phyloP scores from a whole-genome alignment of 1,140 invertebrate genomes.

The Aphidius gifuensis region DNA sequence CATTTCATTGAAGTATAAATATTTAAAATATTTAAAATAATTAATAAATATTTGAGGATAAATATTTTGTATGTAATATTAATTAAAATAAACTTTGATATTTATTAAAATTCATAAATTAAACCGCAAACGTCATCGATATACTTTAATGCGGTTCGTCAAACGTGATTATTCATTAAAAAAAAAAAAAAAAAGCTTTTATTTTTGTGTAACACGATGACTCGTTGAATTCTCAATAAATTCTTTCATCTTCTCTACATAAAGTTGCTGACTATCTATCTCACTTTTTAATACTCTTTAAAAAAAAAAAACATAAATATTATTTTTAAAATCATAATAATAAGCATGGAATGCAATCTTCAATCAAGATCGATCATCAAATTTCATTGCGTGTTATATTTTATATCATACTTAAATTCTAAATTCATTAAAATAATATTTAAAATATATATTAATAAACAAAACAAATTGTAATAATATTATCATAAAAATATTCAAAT shows the following conservation, averaged over 20 bases:
- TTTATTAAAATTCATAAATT: too few relatives aligned
- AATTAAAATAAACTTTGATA: too few relatives aligned
- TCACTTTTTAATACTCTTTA: too few relatives aligned
- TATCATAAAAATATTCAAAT: too few relatives aligned
- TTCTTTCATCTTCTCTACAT: conserved; percentile 1
- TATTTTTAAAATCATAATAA: background rate
- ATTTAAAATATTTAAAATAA: too few relatives aligned
- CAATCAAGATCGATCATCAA: conserved; percentile 13
- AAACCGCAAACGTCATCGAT: conserved; percentile 15
- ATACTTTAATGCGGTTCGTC: conserved; percentile 2
- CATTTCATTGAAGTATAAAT: too few relatives aligned
- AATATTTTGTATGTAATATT: too few relatives aligned
- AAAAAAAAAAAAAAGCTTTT: background rate
- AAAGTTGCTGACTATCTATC: too few relatives aligned
- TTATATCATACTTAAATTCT: background rate
- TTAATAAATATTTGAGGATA: too few relatives aligned
- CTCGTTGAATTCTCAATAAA: conserved; percentile 17
- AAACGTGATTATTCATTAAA: background rate
- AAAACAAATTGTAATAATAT: background rate
- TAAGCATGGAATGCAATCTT: conserved; percentile 19
- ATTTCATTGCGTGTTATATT: conserved; percentile 21
- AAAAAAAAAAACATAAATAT: too few relatives aligned
- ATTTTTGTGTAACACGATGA: conserved; percentile 18
- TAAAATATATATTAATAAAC: background rate
- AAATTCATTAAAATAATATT: too few relatives aligned